Base-by-base conservation (phyloP, 2,113 vertebrate genomes). In the Bufo bufo region DNA sequence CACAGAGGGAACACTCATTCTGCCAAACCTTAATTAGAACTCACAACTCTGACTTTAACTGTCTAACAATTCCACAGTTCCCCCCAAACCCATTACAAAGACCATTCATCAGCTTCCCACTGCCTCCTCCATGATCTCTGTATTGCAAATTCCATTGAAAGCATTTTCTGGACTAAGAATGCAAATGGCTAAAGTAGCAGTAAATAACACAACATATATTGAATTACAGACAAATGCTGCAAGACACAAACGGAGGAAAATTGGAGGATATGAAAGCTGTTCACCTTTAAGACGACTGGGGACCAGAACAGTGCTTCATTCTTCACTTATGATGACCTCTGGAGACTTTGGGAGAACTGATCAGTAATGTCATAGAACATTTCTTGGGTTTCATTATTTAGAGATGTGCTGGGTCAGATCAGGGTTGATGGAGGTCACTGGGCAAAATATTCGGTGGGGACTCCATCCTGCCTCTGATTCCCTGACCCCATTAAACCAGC, bases 11-110 rank as follows among this genome's bases (percentile, higher is more conserved):
- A 33, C 14, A 7, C 11, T 69, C 16, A 45, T 69, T 66, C 75
- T 86, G 85, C 85, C 85, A 86, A 86, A 86, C 85, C 85, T 77
- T 77, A 86, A 86, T 86, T 66, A 79, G 75, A 54, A 58, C 75
- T 59, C 74, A 50, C 84, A 50, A 85, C 72, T 69, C 61, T 33
- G 47, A 61, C 63, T 86, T 86, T 78, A 50, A 77, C 75, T 52
- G 58, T 79, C 85, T 33, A 77, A 86, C 78, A 65, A 86, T 79
- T 79, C 61, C 77, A 54, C 10, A 66, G 85, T 11, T 45, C 75
- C 75, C 45, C 82, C 71, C 71, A 74, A 54, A 49, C 65, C 82
- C 13, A 50, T 69, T 84, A 63, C 81, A 83, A 61, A 83, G 81
- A 69, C 82, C 63, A 82, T 82, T 82, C 59, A 82, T 23, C 43